Percentiles rank a stretch among this genome's conserved stretches.
Conservation (phyloP, 2,888 invertebrate genomes). For the Pollenia amentaria region DNA sequence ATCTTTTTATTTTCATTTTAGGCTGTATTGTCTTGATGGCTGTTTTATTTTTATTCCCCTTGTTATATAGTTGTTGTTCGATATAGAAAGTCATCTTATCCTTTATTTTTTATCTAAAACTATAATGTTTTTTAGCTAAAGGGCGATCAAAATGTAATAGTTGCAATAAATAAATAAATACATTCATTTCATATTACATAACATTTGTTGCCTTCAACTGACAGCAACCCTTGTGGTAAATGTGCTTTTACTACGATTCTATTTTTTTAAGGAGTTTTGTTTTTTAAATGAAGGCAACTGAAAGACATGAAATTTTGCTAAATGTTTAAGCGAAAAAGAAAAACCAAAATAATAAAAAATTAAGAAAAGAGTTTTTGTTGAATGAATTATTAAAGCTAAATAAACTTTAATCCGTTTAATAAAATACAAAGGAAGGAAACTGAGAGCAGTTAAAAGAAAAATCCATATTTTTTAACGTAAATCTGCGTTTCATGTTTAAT, state of each 20-base stretch:
- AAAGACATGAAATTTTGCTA: neutral
- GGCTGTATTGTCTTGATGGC: conserved; percentile 19
- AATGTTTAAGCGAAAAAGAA: neutral
- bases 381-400: too few species aligned
- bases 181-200: conserved; percentile 59
- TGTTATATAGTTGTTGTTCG: neutral
- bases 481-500: too few species aligned
- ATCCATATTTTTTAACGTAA: too few species aligned
- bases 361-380: too few species aligned
- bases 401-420: too few species aligned
- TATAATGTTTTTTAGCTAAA: conserved; percentile 47
- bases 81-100: neutral
- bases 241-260: neutral
- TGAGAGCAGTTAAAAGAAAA: too few species aligned
- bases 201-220: conserved; percentile 66
- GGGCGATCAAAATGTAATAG: conserved; percentile 62
- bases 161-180: conserved; percentile 66
- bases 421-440: too few species aligned
- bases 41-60: conserved; percentile 15
- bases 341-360: too few species aligned
- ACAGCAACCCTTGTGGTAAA: conserved; percentile 39
- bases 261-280: neutral
- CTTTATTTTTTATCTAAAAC: conserved; percentile 26
- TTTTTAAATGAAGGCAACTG: neutral
- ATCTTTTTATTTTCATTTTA: neutral